These are phyloP conservation scores for Penaeus vannamei DNA, from an alignment of 1,140 invertebrate species.

Conservation along the genomic window DNA sequence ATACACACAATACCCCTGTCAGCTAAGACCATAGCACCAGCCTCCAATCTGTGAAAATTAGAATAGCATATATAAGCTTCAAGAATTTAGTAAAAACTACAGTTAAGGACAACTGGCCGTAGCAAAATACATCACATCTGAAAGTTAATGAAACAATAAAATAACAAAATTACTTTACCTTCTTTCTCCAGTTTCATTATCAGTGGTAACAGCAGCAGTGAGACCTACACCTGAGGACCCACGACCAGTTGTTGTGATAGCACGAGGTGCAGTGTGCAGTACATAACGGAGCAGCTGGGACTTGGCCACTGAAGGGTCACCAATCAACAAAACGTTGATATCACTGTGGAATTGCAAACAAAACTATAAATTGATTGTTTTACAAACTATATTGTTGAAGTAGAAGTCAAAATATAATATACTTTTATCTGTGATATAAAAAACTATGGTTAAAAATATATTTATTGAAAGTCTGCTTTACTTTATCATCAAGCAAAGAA, in stretches of 20 bases:
- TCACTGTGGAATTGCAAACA: constrained; percentile 78
- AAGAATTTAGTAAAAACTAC: constrained; percentile 19
- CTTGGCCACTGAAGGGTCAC: constrained; percentile 99
- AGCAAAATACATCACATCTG: not conserved
- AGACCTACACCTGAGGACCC: constrained; percentile 97
- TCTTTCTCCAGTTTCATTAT: constrained; percentile 92
- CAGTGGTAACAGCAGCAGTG: constrained; percentile 97
- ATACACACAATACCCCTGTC: constrained; percentile 99
- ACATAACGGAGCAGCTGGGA: constrained; percentile 98
- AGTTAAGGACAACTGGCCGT: not conserved
- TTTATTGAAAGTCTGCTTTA: too few relatives aligned
- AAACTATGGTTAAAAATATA: too few relatives aligned
- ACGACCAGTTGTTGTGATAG: constrained; percentile 96
- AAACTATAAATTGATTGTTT: constrained; percentile 34
- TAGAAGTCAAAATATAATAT: too few relatives aligned
- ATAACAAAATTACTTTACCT: constrained; percentile 71
- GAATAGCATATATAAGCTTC: constrained; percentile 7
- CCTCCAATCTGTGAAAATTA: constrained; percentile 82
- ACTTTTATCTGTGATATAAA: too few relatives aligned
- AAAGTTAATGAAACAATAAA: not conserved
- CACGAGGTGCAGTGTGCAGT: constrained; percentile 91
- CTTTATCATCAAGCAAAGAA: too few relatives aligned
- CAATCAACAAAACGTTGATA: constrained; percentile 97
- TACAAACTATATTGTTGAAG: not conserved
- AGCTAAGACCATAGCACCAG: constrained; percentile 99